Percentiles rank a stretch among this genome's conserved stretches.
Evolutionary conservation across 2,888 invertebrate genomes (phyloP).

Genomic region (Euplexia lucipara): DNA sequence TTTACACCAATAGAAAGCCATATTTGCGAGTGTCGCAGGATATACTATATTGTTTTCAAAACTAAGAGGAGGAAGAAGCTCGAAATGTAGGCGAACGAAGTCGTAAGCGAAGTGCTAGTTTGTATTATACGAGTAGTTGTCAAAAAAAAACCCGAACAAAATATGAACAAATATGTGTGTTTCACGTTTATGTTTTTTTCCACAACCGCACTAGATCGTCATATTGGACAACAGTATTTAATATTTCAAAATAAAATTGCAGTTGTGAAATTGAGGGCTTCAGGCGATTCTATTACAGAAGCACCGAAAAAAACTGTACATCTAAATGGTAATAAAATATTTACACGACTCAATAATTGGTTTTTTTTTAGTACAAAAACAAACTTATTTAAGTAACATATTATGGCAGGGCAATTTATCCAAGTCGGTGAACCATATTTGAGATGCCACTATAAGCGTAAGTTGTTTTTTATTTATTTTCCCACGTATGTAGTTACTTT

Average conservation of each 20-base stretch:
- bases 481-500: slow-evolving; percentile 44
- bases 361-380: not conserved
- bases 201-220: not conserved
- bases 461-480: slow-evolving; percentile 8
- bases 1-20: too few species aligned
- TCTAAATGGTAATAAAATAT: slow-evolving; percentile 24
- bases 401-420: slow-evolving; percentile 45
- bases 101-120: too few species aligned
- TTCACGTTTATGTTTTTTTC: not conserved
- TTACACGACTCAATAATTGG: not conserved
- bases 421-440: not conserved
- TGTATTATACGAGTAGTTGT: too few species aligned
- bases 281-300: slow-evolving; percentile 39
- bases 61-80: too few species aligned
- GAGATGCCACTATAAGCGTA: slow-evolving; percentile 65
- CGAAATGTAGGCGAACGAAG: too few species aligned
- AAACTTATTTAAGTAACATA: not conserved
- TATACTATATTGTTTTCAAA: too few species aligned
- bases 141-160: too few species aligned
- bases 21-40: too few species aligned
- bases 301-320: not conserved
- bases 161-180: too few species aligned
- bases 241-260: slow-evolving; percentile 8
- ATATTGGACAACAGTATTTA: too few species aligned
- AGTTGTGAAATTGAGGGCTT: slow-evolving; percentile 6